Conservation (phyloP, 2,888 invertebrate genomes). For the Camptogramma bilineatum region DNA sequence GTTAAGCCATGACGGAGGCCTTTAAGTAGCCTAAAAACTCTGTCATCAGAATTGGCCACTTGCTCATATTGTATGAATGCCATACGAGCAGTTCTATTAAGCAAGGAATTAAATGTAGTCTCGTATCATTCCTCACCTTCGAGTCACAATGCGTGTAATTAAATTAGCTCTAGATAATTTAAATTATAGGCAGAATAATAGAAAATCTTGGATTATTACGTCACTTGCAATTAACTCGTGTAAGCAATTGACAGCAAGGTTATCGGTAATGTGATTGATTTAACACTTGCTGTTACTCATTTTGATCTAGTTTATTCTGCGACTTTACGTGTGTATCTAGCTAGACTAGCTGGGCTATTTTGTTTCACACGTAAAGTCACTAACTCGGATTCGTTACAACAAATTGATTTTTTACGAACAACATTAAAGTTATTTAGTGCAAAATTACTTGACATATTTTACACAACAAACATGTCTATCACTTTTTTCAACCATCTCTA, state of each 20-base stretch:
- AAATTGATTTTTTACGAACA: too few species aligned
- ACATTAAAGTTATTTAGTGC: too few species aligned
- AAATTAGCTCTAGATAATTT: conserved; percentile 26
- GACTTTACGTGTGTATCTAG: background rate
- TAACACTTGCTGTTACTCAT: conserved; percentile 28
- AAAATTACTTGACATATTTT: too few species aligned
- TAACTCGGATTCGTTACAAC: too few species aligned
- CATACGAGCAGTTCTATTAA: background rate
- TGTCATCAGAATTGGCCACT: too few species aligned
- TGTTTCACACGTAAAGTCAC: too few species aligned
- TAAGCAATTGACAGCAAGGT: conserved; percentile 42
- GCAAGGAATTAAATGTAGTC: background rate
- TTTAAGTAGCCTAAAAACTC: too few species aligned
- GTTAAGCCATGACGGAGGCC: too few species aligned
- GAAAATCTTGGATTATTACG: conserved; percentile 32
- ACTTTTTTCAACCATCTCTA: too few species aligned
- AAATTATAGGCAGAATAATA: conserved; percentile 29
- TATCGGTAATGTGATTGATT: conserved; percentile 42
- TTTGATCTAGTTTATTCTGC: conserved; percentile 4
- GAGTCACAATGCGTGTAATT: conserved; percentile 19
- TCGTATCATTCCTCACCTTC: conserved; percentile 19
- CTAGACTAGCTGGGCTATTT: too few species aligned
- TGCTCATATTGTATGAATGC: too few species aligned
- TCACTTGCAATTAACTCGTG: conserved; percentile 38
- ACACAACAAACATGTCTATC: too few species aligned